Percentiles rank a stretch among this genome's conserved stretches.
phyloP scores from a whole-genome alignment of 2,113 vertebrate species.

The Pteropus alecto region DNA sequence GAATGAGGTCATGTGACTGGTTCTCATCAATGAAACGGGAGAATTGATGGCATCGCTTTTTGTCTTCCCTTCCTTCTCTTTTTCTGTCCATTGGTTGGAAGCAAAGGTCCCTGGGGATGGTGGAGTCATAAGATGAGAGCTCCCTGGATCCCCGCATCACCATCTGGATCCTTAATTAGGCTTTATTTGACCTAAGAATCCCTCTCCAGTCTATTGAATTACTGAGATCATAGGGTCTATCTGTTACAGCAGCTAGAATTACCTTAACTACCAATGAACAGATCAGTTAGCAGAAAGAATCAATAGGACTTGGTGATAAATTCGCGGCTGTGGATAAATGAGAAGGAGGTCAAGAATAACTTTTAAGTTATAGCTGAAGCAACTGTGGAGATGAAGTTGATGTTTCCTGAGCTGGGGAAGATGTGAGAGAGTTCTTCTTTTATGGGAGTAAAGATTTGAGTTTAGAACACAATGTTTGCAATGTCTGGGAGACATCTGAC shows the following conservation, averaged over 20 bases:
- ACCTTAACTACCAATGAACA: neutral
- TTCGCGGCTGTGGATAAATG: neutral
- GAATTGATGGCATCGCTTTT: neutral
- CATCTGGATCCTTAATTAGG: neutral
- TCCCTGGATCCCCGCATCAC: neutral
- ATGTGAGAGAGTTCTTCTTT: neutral
- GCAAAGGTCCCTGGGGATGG: neutral
- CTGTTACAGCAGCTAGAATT: neutral
- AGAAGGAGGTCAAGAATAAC: neutral
- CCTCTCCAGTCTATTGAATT: neutral
- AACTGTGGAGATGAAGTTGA: neutral
- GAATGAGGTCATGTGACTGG: neutral
- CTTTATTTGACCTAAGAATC: neutral
- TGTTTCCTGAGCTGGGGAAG: neutral
- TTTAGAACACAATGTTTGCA: neutral
- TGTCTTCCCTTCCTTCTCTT: neutral
- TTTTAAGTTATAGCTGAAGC: neutral
- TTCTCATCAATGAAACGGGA: neutral
- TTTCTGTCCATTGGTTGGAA: neutral
- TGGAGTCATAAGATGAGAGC: neutral
- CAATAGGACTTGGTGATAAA: neutral
- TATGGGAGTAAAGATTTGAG: neutral
- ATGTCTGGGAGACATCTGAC: neutral
- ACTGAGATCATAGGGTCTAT: neutral
- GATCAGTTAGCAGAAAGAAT: neutral